Evolutionary conservation across 2,797 vertebrate species (phyloP).

Genomic region (Molossus alvarezi): DNA sequence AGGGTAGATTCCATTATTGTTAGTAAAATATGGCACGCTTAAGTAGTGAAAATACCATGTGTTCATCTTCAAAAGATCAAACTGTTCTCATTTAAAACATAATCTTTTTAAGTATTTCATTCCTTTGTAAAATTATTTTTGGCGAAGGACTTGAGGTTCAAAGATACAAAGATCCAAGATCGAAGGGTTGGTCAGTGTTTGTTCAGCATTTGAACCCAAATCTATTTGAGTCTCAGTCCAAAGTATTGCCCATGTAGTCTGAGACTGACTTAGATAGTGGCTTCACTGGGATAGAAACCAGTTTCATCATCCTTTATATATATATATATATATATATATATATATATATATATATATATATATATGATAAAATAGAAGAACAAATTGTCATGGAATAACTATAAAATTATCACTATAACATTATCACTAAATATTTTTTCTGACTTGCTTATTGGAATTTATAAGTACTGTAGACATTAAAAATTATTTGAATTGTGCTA

Average conservation of each 20-base stretch:
- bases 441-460: constrained; percentile 15
- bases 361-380: neutral
- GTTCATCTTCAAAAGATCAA: neutral
- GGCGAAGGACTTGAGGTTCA: neutral
- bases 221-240: neutral
- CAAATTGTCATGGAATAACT: neutral
- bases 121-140: neutral
- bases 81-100: neutral
- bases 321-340: no score
- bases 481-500: constrained; percentile 20
- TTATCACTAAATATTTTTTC: constrained; percentile 10
- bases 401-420: neutral
- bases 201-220: neutral
- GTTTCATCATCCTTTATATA: neutral
- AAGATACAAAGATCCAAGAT: neutral
- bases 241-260: neutral
- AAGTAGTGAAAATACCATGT: constrained; percentile 9
- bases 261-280: neutral
- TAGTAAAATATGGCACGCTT: neutral
- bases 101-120: neutral
- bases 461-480: neutral
- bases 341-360: no score
- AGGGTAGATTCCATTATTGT: neutral
- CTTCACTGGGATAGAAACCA: neutral
- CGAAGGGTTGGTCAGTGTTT: neutral